phyloP scores from a whole-genome alignment of 2,888 invertebrate species.

The Conistra vaccinii region DNA sequence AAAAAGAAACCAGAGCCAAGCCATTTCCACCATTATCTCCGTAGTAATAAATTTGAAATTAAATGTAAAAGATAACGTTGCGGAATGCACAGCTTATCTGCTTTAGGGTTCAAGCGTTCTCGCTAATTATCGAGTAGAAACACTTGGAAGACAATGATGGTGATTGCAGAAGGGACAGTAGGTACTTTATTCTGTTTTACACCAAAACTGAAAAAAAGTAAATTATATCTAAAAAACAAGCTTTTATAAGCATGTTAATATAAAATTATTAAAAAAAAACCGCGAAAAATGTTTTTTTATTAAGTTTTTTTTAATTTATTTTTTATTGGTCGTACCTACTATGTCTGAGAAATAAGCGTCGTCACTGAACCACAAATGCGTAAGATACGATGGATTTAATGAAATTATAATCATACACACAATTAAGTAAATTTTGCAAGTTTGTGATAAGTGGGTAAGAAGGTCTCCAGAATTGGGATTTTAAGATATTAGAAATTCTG shows the following conservation, averaged over 20 bases:
- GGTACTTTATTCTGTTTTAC: not conserved
- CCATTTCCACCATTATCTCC: slow-evolving; percentile 58
- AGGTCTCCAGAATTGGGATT: slow-evolving; percentile 43
- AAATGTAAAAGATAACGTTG: slow-evolving; percentile 67
- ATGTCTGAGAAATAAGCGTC: too few relatives aligned
- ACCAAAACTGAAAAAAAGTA: not conserved
- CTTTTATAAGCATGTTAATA: not conserved
- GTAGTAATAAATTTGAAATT: slow-evolving; percentile 62
- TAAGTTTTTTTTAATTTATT: too few relatives aligned
- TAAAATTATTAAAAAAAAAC: not conserved
- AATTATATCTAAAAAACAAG: not conserved
- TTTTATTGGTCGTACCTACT: too few relatives aligned
- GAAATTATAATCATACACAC: slow-evolving; percentile 26
- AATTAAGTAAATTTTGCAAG: slow-evolving; percentile 27
- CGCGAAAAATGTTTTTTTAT: not conserved
- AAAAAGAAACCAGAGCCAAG: slow-evolving; percentile 23
- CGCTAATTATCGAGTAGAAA: slow-evolving; percentile 81
- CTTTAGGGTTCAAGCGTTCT: slow-evolving; percentile 76
- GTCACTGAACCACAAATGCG: not conserved
- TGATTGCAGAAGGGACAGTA: slow-evolving; percentile 34
- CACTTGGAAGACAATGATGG: slow-evolving; percentile 58
- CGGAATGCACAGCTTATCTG: slow-evolving; percentile 76
- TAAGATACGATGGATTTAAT: slow-evolving; percentile 22
- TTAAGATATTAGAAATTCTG: slow-evolving; percentile 37
- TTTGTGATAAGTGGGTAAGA: slow-evolving; percentile 50